Evolutionary conservation across 2,113 vertebrate genomes (phyloP).

Genomic region (Phrynosoma platyrhinos): DNA sequence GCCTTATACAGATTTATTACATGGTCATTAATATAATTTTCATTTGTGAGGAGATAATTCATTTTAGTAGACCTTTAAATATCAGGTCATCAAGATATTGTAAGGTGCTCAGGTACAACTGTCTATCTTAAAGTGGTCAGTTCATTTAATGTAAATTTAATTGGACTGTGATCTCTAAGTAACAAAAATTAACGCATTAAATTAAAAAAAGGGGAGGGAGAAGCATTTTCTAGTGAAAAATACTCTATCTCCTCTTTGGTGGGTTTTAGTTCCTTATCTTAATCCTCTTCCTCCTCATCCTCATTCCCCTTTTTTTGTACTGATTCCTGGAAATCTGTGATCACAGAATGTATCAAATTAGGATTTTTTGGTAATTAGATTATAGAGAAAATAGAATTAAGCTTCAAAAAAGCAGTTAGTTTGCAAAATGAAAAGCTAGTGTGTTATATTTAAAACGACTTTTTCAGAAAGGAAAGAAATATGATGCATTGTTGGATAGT

Average conservation of each 20-base stretch:
- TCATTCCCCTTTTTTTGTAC: conserved; percentile 69
- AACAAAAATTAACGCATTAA: conserved; percentile 23
- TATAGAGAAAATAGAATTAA: background rate
- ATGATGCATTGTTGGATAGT: background rate
- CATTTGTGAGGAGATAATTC: conserved; percentile 50
- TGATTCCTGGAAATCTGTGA: conserved; percentile 69
- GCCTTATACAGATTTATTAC: conserved; percentile 12
- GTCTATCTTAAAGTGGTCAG: too few relatives aligned
- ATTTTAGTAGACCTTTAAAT: background rate
- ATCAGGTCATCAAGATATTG: conserved; percentile 17
- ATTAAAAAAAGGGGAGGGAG: background rate
- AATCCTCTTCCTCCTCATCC: background rate
- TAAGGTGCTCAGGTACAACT: background rate
- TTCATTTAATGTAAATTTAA: conserved; percentile 37
- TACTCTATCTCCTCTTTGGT: conserved; percentile 76
- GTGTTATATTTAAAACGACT: background rate
- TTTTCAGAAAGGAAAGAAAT: background rate
- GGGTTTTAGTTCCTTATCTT: conserved; percentile 74
- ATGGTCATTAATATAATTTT: conserved; percentile 43
- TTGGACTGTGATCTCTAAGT: conserved; percentile 27
- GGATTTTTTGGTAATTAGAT: background rate
- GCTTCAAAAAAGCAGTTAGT: background rate
- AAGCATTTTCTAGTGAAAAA: conserved; percentile 47
- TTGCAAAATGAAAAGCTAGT: background rate
- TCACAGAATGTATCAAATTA: background rate